phyloP scores from a whole-genome alignment of 2,888 invertebrate species.

The Sphinx pinastri region DNA sequence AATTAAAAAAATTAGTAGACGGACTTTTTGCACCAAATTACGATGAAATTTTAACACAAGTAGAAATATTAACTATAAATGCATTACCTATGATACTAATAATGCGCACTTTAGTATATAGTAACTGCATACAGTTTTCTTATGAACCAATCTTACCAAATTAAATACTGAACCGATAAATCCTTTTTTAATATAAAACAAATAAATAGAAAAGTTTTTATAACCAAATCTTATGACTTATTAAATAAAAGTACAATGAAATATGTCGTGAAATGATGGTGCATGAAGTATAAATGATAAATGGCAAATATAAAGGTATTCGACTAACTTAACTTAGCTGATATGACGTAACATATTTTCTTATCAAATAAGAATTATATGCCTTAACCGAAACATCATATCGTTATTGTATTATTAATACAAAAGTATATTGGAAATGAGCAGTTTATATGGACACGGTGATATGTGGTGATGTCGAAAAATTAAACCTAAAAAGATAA shows the following conservation, averaged over 20 bases:
- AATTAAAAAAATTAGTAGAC: conserved; percentile 29
- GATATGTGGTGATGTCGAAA: not conserved
- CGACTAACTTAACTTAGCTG: conserved; percentile 55
- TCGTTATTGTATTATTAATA: conserved; percentile 81
- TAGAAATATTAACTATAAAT: conserved; percentile 4
- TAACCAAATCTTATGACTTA: conserved; percentile 32
- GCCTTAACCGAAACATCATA: conserved; percentile 80
- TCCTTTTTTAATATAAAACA: not conserved
- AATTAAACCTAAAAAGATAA: not conserved
- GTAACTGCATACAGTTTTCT: not conserved
- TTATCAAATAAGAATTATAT: conserved; percentile 80
- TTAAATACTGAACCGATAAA: not conserved
- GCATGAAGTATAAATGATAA: conserved; percentile 38
- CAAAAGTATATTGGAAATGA: conserved; percentile 42
- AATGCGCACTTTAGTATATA: conserved; percentile 16
- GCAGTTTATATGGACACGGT: conserved; percentile 10
- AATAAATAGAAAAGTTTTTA: conserved; percentile 2
- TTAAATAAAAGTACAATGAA: conserved; percentile 41
- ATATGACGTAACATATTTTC: conserved; percentile 57
- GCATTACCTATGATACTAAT: conserved; percentile 2
- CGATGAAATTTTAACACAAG: conserved; percentile 11
- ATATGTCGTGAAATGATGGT: conserved; percentile 42
- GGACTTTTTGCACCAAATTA: conserved; percentile 56
- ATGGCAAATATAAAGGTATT: conserved; percentile 26
- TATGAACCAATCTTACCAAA: not conserved